These are phyloP conservation scores for Platycheirus albimanus DNA, from an alignment of 2,888 invertebrate genomes.

Conservation along the genomic window DNA sequence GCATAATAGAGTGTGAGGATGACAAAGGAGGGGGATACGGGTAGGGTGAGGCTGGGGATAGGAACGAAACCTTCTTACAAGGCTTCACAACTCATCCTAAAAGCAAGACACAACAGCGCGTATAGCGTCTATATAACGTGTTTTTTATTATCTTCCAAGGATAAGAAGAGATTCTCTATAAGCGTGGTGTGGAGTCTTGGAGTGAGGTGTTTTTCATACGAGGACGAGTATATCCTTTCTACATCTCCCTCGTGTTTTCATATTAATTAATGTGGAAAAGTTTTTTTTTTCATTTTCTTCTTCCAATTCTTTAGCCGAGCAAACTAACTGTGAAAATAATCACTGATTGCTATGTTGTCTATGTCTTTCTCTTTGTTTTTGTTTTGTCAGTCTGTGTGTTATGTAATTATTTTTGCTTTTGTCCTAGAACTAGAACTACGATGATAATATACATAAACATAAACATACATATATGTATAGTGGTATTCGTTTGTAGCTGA, in stretches of 20 bases:
- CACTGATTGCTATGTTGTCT: slow-evolving; percentile 59
- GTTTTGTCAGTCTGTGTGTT: slow-evolving; percentile 17
- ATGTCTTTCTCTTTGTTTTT: background rate
- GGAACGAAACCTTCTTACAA: background rate
- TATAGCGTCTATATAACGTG: slow-evolving; percentile 42
- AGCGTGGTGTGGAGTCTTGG: background rate
- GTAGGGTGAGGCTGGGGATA: background rate
- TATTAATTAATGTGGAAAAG: slow-evolving; percentile 67
- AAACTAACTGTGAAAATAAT: slow-evolving; percentile 72
- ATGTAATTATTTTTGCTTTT: slow-evolving; percentile 61
- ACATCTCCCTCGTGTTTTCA: slow-evolving; percentile 34
- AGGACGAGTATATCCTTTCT: slow-evolving; percentile 10
- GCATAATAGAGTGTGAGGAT: background rate
- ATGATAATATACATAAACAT: too few species aligned
- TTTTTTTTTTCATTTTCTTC: slow-evolving; percentile 37
- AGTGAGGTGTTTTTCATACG: slow-evolving; percentile 13
- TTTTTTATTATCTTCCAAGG: slow-evolving; percentile 48
- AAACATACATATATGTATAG: too few species aligned
- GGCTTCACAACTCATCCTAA: slow-evolving; percentile 2
- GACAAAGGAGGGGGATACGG: background rate
- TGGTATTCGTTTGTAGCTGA: too few species aligned
- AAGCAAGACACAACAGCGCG: slow-evolving; percentile 29
- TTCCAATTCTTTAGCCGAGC: background rate
- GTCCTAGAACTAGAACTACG: background rate
- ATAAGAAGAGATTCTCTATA: background rate